Base-by-base conservation (phyloP, 2,113 vertebrate genomes). In the Poecile atricapillus region DNA sequence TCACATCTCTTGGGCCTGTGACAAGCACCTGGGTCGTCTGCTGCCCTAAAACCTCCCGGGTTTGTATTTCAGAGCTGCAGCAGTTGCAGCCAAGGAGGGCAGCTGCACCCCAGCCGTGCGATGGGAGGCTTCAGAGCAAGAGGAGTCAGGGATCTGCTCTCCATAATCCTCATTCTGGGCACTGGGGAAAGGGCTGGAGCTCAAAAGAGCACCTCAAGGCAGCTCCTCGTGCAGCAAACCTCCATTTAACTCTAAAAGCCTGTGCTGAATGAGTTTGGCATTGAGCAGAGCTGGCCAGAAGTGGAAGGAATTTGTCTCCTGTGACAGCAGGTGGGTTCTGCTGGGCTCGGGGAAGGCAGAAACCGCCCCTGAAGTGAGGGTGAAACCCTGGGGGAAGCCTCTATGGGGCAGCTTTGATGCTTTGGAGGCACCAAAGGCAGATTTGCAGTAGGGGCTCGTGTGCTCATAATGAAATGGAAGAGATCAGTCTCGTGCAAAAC, bases 131-230 rank as follows among this genome's bases (percentile, higher is more conserved):
- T 37, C 33, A 24, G 62, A 59, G 65, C n/a, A 35, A 35, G 81
- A 65, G 70, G 31, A 73, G 39, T 13, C 41, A 73, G 39, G 63
- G 47, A 35, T 53, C 11, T 59, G 55, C 27, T 41, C 44, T 24
- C 67, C 43, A 4, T 15, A 62, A 74, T 22, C 46, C 64, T 2
- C 0, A 1, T 10, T 1, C 0, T 8, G 11, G n/a, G 60, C 24
- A 4, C 46, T 44, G 47, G 15, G 21, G 8, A 70, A 84, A 53
- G 24, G 41, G 30, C 44, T 49, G 37, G 46, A 78, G 35, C 35
- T 47, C 49, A 13, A 33, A 60, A 76, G 28, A 75, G 9, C 56
- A 27, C 76, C 68, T 47, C 25, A 15, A 59, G 35, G 64, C 67
- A 41, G 19, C 35, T 41, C 56, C 37, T 64, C 15, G 35, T 49